These are phyloP conservation scores for Aphelocoma coerulescens DNA, from an alignment of 2,113 vertebrate species.

Conservation along the genomic window DNA sequence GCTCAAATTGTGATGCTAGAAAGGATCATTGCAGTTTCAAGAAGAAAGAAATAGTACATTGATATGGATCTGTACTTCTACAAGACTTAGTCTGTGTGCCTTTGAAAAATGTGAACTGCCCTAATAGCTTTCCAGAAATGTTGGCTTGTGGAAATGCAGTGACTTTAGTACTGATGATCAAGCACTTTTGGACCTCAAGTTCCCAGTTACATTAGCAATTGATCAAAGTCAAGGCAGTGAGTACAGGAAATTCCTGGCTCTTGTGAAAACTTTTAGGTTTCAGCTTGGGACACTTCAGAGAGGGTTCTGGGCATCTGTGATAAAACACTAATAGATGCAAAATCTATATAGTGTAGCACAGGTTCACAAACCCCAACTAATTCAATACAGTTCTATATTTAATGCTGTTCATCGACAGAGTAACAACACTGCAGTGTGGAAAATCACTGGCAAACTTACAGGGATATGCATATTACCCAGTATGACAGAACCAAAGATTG, in stretches of 20 bases:
- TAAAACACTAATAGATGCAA: background rate
- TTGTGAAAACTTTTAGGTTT: background rate
- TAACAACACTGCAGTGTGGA: background rate
- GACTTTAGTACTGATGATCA: background rate
- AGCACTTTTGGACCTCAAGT: background rate
- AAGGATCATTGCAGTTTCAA: background rate
- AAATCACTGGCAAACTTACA: constrained; percentile 47
- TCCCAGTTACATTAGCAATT: background rate
- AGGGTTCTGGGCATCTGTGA: background rate
- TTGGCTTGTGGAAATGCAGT: background rate
- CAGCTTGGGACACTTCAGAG: background rate
- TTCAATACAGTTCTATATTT: constrained; percentile 12
- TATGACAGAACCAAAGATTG: constrained; percentile 8
- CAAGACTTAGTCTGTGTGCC: background rate
- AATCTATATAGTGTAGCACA: background rate
- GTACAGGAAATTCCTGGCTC: background rate
- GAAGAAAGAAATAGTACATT: background rate
- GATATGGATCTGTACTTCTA: background rate
- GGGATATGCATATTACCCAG: constrained; percentile 25
- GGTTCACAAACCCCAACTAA: background rate
- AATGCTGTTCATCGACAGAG: constrained; percentile 12
- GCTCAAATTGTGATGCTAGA: background rate
- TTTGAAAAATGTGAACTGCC: background rate
- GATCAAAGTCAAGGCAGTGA: background rate
- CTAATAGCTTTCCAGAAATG: background rate